Conservation (phyloP, 35 echinoderm and acorn worm genomes). For the Patiria miniata region DNA sequence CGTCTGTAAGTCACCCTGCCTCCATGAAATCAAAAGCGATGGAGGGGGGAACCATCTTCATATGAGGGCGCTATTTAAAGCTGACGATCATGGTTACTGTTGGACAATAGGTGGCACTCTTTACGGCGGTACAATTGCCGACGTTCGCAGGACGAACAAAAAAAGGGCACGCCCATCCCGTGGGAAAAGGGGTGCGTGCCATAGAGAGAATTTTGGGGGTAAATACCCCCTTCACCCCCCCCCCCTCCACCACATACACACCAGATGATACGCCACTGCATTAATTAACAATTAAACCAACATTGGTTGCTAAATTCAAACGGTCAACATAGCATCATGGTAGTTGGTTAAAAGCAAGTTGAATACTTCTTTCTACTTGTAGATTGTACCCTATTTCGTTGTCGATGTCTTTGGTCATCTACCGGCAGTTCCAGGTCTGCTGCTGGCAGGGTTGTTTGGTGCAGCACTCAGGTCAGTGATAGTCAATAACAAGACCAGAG, state of each 20-base stretch:
- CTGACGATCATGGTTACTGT: too few species aligned
- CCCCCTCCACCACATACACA: not conserved
- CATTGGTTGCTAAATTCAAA: too few species aligned
- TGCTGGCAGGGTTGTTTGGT: conserved; percentile 1
- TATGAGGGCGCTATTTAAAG: too few species aligned
- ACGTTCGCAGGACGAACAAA: too few species aligned
- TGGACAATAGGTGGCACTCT: too few species aligned
- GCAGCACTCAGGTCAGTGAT: not conserved
- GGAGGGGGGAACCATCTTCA: too few species aligned
- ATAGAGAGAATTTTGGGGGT: not conserved
- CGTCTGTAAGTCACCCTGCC: too few species aligned
- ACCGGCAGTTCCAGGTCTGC: not conserved
- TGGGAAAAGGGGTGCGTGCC: not conserved
- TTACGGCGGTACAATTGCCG: too few species aligned
- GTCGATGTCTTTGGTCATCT: not conserved
- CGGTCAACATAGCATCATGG: too few species aligned
- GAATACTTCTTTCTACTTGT: not conserved
- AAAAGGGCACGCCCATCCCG: too few species aligned
- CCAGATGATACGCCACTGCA: not conserved
- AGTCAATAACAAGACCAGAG: not conserved
- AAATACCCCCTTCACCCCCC: not conserved
- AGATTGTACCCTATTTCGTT: conserved; percentile 10
- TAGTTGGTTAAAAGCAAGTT: not conserved
- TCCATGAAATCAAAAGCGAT: too few species aligned
- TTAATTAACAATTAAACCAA: not conserved